Conservation (phyloP, 2,797 vertebrate species). For the Graptemys geographica region DNA sequence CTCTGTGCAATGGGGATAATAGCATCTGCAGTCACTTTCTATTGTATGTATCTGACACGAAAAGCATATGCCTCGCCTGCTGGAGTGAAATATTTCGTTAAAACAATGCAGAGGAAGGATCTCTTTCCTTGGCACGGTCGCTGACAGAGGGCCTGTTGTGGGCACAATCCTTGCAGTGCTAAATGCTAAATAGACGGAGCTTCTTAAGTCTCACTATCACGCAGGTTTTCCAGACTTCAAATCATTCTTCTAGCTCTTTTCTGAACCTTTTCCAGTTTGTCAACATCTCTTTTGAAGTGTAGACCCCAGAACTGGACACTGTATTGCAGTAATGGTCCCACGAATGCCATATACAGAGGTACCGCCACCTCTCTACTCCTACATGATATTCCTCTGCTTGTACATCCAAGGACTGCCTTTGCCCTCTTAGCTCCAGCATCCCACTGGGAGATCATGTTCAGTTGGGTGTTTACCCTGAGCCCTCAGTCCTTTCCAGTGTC, state of each 20-base stretch:
- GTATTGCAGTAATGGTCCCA: accelerated
- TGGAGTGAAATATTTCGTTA: neutral
- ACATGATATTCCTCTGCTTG: neutral
- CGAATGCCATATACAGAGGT: neutral
- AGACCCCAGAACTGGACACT: neutral
- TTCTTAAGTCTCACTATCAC: neutral
- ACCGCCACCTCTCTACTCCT: neutral
- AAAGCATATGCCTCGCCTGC: neutral
- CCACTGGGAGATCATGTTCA: neutral
- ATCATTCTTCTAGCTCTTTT: neutral
- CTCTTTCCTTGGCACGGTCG: neutral
- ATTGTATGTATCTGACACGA: neutral
- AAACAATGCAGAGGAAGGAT: neutral
- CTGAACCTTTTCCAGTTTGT: neutral
- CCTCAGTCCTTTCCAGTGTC: accelerated
- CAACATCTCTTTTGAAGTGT: neutral
- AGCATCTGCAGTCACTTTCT: neutral
- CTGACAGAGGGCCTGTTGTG: neutral
- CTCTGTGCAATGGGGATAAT: neutral
- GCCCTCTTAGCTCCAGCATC: neutral
- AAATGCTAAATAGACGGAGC: neutral
- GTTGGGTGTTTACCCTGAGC: accelerated
- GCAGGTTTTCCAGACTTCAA: neutral
- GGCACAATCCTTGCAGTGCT: no score
- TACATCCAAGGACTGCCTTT: neutral